A percentile compares a stretch with the other conserved stretches of the same genome.
Conservation (phyloP, 2,113 vertebrate species). For the Boulengeromyrus knoepffleri region DNA sequence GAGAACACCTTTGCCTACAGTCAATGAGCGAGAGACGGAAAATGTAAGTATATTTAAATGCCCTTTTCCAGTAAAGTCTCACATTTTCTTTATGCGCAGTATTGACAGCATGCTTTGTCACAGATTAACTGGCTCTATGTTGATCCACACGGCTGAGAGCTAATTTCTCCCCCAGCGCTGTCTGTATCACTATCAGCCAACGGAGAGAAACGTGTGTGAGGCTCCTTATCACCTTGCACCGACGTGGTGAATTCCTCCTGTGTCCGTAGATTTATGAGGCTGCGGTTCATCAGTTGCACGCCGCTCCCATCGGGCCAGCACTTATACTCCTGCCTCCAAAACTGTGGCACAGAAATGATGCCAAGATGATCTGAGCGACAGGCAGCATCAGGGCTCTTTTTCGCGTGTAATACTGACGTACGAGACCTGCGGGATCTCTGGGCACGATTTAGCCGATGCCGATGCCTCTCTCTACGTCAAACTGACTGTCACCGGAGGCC, state of each 20-base stretch:
- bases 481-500: neutral
- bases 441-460: neutral
- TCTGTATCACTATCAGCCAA: neutral
- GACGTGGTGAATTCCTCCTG: neutral
- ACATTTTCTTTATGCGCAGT: neutral
- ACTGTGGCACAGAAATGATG: neutral
- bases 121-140: neutral
- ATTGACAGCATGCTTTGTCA: neutral
- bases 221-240: neutral
- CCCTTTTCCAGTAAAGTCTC: neutral
- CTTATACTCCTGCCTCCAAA: neutral
- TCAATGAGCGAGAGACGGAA: slow-evolving; percentile 75
- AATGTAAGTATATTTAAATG: slow-evolving; percentile 60
- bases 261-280: neutral
- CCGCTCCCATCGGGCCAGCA: neutral
- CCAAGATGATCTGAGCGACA: neutral
- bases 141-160: neutral
- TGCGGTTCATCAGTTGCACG: neutral
- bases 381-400: neutral
- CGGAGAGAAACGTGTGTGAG: neutral
- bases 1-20: slow-evolving; percentile 74
- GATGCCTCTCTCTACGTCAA: neutral
- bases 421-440: neutral
- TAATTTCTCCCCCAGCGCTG: neutral
- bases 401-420: neutral